Base-by-base conservation (phyloP, 2,888 invertebrate genomes). In the Ormia ochracea region DNA sequence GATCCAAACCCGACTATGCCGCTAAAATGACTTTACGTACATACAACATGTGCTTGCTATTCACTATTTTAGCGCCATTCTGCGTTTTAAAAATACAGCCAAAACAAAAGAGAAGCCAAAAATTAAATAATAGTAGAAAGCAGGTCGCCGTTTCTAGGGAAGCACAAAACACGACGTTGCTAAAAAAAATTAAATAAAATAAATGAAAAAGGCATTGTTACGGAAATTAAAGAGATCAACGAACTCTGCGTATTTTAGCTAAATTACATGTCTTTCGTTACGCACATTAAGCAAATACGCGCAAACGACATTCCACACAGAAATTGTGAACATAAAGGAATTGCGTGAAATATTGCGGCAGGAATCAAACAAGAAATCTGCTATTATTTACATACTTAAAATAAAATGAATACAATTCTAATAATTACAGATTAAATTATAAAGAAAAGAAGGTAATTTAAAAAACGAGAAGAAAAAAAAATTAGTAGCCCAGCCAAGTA, bases 211-310 rank as follows among this genome's bases (percentile, higher is more conserved):
- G 41, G 12, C 28, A 45, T 31, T 45, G 21, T 17, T 28, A 17
- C 17, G n/a, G 36, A 21, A 36, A 12, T 1, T 7, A 6, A 45
- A 45, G 31, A 61, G 72, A 52, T 61, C 52, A 61, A 31, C 52
- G 72, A 72, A 72, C 72, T 26, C 45, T 12, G n/a, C n/a, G n/a
- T 38, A 28, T 19, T 17, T 33, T 23, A 10, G 17, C 43, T 31
- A 68, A 50, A 54, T 36, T 21, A 14, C 31, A 36, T n/a, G n/a
- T n/a, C n/a, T n/a, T n/a, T n/a, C n/a, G n/a, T n/a, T n/a, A n/a
- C n/a, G n/a, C n/a, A n/a, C n/a, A n/a, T n/a, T n/a, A n/a, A n/a
- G n/a, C n/a, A n/a, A n/a, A n/a, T n/a, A n/a, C n/a, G n/a, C n/a
- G n/a, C n/a, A n/a, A n/a, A n/a, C n/a, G n/a, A n/a, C n/a, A n/a